Base-by-base conservation (phyloP, 2,113 vertebrate genomes). In the Theropithecus gelada region DNA sequence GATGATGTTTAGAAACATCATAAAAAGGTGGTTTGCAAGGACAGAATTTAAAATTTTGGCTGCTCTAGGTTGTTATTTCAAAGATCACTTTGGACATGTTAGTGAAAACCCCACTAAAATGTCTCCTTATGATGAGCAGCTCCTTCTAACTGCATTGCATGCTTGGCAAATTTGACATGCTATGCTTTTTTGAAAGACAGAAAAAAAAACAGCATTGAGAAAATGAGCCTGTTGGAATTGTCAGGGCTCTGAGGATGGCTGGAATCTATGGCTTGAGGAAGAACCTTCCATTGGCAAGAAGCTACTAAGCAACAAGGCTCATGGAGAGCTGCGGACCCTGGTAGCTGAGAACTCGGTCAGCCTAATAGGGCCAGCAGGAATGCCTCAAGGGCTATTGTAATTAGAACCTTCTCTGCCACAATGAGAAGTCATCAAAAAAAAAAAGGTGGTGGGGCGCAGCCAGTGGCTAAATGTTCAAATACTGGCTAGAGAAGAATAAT, bases 61-160 rank as follows among this genome's bases (percentile, higher is more conserved):
- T 64, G 43, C 20, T 86, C n/a, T 94, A 82, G 50, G n/a, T 38
- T 57, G 7, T 57, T 90, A 76, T 43, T 92, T 86, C 73, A 86
- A 88, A 95, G 52, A 91, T 68, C 82, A 91, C n/a, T 93, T 59
- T 81, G 82, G 40, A 40, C 66, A 59, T 93, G 73, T 94, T 55
- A 80, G 78, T 81, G 86, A 88, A 66, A 90, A 88, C 2, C 14
- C 25, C 50, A 84, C 68, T 81, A 85, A 91, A 97, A 95, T 61
- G 35, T 88, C 72, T 85, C 55, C 27, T 81, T 95, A 61, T 90
- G 45, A 88, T 90, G 52, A 84, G 30, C 66, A 52, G 90, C 73
- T 93, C 23, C 84, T 88, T 88, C 25, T 45, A 83, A 72, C 30
- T 14, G 18, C 35, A 68, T 61, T 12, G 7, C 25, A 17, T 75